Evolutionary conservation across 2,113 vertebrate species (phyloP).

Genomic region (Pleuronectes platessa): DNA sequence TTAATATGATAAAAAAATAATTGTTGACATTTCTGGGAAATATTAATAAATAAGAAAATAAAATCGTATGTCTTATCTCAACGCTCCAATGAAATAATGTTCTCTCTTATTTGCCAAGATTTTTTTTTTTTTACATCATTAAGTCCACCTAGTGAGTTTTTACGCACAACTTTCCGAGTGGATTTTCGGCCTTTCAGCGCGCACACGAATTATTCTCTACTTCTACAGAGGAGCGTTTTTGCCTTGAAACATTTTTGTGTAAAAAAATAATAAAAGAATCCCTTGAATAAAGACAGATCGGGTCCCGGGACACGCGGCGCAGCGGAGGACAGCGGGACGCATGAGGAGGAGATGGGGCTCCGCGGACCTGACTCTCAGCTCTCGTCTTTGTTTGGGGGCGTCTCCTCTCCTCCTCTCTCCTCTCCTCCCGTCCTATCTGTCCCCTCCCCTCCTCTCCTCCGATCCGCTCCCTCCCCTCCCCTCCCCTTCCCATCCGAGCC

Average conservation of each 20-base stretch:
- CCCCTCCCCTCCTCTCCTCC: slow-evolving; percentile 47
- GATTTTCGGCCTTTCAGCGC: neutral
- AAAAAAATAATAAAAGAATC: too few species aligned
- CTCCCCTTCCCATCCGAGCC: slow-evolving; percentile 62
- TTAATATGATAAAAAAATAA: neutral
- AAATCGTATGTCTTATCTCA: neutral
- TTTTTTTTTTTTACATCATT: neutral
- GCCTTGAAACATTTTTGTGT: too few species aligned
- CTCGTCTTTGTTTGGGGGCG: slow-evolving; percentile 81
- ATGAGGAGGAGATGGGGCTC: slow-evolving; percentile 26
- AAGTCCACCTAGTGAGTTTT: neutral
- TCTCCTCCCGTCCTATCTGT: slow-evolving; percentile 11
- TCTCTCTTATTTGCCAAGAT: neutral
- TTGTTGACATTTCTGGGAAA: neutral
- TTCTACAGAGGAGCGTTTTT: too few species aligned
- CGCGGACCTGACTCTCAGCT: slow-evolving; percentile 55
- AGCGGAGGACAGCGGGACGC: neutral
- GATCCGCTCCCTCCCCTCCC: slow-evolving; percentile 56
- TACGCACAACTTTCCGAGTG: neutral
- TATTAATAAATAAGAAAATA: neutral
- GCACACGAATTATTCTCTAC: neutral
- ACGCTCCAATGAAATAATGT: neutral
- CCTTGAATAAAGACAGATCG: neutral
- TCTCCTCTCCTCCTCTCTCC: slow-evolving; percentile 45
- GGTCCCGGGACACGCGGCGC: neutral